Conservation (phyloP, 2,888 invertebrate genomes). For the Andricus quercusramuli region DNA sequence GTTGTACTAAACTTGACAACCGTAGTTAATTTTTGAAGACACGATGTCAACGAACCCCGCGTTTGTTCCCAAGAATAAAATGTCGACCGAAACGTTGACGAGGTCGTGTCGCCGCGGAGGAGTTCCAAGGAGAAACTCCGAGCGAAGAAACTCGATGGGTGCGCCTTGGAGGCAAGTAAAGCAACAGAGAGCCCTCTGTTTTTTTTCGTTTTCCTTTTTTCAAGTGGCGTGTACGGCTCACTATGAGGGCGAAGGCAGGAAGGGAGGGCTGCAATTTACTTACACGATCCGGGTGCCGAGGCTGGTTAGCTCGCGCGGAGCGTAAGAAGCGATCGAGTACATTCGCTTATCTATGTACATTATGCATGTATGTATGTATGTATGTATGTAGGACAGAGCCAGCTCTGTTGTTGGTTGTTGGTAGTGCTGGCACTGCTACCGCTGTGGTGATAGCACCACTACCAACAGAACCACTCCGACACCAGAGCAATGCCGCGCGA, state of each 20-base stretch:
- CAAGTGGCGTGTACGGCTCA: slow-evolving; percentile 27
- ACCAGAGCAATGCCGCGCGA: slow-evolving; percentile 34
- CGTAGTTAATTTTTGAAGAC: background rate
- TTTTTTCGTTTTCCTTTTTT: slow-evolving; percentile 38
- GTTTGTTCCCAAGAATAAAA: slow-evolving; percentile 43
- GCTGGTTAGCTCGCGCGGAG: slow-evolving; percentile 40
- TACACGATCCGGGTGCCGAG: slow-evolving; percentile 42
- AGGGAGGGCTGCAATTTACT: slow-evolving; percentile 44
- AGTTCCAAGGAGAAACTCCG: slow-evolving; percentile 54
- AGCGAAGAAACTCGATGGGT: slow-evolving; percentile 47
- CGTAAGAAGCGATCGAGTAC: slow-evolving; percentile 35
- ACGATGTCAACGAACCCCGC: slow-evolving; percentile 53
- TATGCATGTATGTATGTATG: background rate
- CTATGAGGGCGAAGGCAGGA: slow-evolving; percentile 39
- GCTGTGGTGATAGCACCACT: slow-evolving; percentile 11
- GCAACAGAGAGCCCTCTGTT: slow-evolving; percentile 50
- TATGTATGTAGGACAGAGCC: slow-evolving; percentile 36
- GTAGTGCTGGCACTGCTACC: slow-evolving; percentile 21
- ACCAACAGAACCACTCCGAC: slow-evolving; percentile 53
- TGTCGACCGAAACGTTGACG: slow-evolving; percentile 56
- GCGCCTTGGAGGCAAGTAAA: slow-evolving; percentile 43
- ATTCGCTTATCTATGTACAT: slow-evolving; percentile 14
- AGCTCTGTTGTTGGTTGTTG: slow-evolving; percentile 31
- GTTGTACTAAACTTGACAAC: too few species aligned
- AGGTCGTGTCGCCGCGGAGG: slow-evolving; percentile 52